Percentiles rank a stretch among this genome's conserved stretches.
Conservation (phyloP, 1,140 invertebrate genomes). For the Pygmarrhopalites habei region DNA sequence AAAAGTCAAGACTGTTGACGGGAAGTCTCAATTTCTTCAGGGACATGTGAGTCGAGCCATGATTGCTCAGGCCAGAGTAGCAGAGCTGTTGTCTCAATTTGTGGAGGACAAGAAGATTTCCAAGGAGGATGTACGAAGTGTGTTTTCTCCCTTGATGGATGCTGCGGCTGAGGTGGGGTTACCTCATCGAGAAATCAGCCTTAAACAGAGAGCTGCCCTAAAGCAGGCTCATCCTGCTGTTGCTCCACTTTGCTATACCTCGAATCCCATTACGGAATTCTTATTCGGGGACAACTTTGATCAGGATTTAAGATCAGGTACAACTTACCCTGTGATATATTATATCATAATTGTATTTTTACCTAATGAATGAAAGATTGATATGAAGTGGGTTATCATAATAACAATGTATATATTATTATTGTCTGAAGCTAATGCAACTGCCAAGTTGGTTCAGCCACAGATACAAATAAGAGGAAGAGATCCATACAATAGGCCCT, state of each 20-base stretch:
- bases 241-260: background rate
- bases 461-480: too few relatives aligned
- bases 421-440: too few relatives aligned
- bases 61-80: background rate
- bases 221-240: background rate
- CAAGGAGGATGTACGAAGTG: background rate
- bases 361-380: too few relatives aligned
- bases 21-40: background rate
- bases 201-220: background rate
- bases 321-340: too few relatives aligned
- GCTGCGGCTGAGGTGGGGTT: background rate
- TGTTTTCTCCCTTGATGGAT: background rate
- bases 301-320: too few relatives aligned
- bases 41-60: background rate
- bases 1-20: background rate
- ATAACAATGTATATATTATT: too few relatives aligned
- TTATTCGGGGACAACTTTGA: background rate
- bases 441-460: too few relatives aligned
- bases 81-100: background rate
- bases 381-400: too few relatives aligned
- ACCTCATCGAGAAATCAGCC: background rate
- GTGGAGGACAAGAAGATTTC: too few relatives aligned
- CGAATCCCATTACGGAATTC: background rate
- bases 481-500: too few relatives aligned
- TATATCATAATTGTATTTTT: too few relatives aligned